These are phyloP conservation scores for Seira musarum DNA, from an alignment of 2,888 invertebrate species.

Conservation along the genomic window DNA sequence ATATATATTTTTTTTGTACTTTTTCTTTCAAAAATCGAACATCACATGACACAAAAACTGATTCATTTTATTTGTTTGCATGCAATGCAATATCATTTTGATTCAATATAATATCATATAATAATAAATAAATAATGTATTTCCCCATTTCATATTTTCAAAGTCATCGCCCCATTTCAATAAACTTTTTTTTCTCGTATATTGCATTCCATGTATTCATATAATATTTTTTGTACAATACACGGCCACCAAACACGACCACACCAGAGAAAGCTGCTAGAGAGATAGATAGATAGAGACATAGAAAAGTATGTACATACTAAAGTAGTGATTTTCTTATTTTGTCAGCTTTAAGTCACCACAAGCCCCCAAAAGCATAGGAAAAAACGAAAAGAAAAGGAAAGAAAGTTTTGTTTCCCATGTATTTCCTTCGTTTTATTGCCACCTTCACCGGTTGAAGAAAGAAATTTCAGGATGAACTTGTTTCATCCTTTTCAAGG, in stretches of 20 bases:
- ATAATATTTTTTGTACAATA: conserved; percentile 59
- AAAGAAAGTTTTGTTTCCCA: conserved; percentile 9
- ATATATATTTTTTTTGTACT: not conserved
- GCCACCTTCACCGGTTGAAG: not conserved
- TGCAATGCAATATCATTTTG: conserved; percentile 50
- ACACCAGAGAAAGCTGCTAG: conserved; percentile 59
- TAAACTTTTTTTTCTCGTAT: conserved; percentile 2
- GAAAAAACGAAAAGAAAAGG: conserved; percentile 36
- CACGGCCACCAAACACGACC: conserved; percentile 68
- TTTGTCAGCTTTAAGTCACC: conserved; percentile 58
- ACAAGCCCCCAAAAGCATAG: conserved; percentile 64
- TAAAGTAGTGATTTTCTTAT: conserved; percentile 4
- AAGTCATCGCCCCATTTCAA: not conserved
- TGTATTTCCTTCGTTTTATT: conserved; percentile 8
- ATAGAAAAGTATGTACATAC: not conserved
- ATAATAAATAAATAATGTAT: not conserved
- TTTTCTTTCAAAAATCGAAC: too few relatives aligned
- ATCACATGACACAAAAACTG: not conserved
- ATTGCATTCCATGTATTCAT: conserved; percentile 46
- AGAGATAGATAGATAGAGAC: conserved; percentile 21
- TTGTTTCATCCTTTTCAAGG: not conserved
- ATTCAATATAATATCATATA: too few relatives aligned
- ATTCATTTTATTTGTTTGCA: conserved; percentile 1
- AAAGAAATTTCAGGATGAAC: not conserved
- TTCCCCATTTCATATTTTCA: not conserved